phyloP scores from a whole-genome alignment of 2,797 vertebrate genomes.

The Melanitta fusca region DNA sequence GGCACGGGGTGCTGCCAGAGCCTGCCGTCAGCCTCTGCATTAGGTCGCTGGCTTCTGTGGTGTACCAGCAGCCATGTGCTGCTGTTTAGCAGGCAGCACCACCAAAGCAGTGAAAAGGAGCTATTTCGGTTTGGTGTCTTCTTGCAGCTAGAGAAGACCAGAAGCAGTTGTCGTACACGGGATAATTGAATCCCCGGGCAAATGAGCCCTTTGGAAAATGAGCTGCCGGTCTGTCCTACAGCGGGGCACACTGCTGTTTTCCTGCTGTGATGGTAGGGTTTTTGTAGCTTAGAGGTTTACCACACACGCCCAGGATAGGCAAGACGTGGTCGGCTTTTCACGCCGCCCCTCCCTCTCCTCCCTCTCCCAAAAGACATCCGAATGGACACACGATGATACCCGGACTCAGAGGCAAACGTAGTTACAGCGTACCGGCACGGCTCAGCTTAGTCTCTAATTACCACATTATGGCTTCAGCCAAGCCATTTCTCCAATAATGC shows the following conservation, averaged over 20 bases:
- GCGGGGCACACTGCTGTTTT: neutral
- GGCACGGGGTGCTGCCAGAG: neutral
- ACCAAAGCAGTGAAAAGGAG: constrained; percentile 33
- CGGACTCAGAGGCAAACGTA: constrained; percentile 23
- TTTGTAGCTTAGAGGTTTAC: constrained; percentile 22
- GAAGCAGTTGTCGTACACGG: neutral
- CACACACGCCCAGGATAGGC: neutral
- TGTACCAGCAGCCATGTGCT: constrained; percentile 11
- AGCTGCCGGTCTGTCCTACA: neutral
- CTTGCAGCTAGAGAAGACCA: constrained; percentile 32
- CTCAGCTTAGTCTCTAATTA: constrained; percentile 64
- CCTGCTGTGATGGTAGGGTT: fast-evolving
- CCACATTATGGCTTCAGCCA: constrained; percentile 55
- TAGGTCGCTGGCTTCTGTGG: constrained; percentile 20
- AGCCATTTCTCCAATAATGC: constrained; percentile 42
- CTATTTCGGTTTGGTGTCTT: constrained; percentile 48
- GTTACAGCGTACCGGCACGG: constrained; percentile 20
- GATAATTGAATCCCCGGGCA: constrained; percentile 29
- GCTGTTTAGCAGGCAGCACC: constrained; percentile 14
- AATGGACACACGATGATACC: neutral
- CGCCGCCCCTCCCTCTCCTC: neutral
- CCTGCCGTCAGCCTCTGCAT: neutral
- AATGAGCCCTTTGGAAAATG: constrained; percentile 51
- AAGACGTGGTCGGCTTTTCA: neutral
- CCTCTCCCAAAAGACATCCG: neutral